phyloP scores from a whole-genome alignment of 2,888 invertebrate species.

The Yponomeuta malinellus region DNA sequence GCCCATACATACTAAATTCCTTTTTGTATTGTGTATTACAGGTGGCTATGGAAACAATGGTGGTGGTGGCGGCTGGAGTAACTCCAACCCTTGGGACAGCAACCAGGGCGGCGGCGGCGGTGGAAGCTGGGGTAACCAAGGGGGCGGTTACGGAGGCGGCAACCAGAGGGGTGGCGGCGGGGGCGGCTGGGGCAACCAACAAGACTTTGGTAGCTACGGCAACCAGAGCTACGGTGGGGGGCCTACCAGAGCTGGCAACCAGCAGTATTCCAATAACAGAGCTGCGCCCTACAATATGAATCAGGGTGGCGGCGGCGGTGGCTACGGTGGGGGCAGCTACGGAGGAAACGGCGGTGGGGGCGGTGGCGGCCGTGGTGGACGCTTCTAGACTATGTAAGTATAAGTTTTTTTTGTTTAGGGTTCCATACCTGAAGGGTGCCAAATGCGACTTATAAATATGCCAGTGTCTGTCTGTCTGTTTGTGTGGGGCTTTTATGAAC shows the following conservation, averaged over 20 bases:
- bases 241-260: conserved; percentile 81
- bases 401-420: neutral
- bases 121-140: conserved; percentile 32
- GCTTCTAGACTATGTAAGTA: conserved; percentile 41
- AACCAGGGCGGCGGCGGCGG: conserved; percentile 25
- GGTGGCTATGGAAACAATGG: conserved; percentile 67
- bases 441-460: too few relatives aligned
- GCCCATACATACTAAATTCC: too few relatives aligned
- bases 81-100: conserved; percentile 32
- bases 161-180: conserved; percentile 58
- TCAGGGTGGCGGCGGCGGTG: conserved; percentile 75
- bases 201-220: conserved; percentile 85
- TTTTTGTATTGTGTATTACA: conserved; percentile 29
- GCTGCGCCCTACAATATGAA: conserved; percentile 83
- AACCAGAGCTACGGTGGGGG: conserved; percentile 92
- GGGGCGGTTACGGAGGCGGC: conserved; percentile 37
- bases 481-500: too few relatives aligned
- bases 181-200: conserved; percentile 74
- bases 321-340: conserved; percentile 60
- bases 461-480: too few relatives aligned
- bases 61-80: conserved; percentile 20
- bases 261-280: conserved; percentile 82
- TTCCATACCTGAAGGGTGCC: too few relatives aligned
- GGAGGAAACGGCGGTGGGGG: conserved; percentile 65
- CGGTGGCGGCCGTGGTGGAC: conserved; percentile 47